phyloP scores from a whole-genome alignment of 2,113 vertebrate species.

The Stomatorhinus ivindoensis region DNA sequence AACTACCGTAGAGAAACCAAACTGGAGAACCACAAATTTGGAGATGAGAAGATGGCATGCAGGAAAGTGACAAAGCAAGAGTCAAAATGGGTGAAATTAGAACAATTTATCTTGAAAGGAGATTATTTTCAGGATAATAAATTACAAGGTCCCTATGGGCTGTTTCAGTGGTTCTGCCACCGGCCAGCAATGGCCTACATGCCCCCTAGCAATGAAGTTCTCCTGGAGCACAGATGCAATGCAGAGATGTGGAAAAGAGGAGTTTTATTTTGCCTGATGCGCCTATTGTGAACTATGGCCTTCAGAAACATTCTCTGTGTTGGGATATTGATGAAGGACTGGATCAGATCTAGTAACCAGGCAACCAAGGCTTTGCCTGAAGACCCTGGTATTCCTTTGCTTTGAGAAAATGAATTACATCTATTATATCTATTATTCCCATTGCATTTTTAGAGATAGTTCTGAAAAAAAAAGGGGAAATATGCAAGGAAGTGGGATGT shows the following conservation, averaged over 20 bases:
- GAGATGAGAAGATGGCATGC: not conserved
- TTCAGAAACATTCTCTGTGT: not conserved
- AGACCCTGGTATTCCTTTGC: not conserved
- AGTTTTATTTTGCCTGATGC: not conserved
- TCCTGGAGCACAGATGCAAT: not conserved
- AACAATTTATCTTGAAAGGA: not conserved
- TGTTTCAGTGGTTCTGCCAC: not conserved
- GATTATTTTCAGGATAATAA: not conserved
- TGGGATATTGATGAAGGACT: constrained; percentile 14
- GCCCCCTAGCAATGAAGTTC: not conserved
- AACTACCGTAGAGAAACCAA: not conserved
- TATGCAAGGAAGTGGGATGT: constrained; percentile 14
- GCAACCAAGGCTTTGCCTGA: not conserved
- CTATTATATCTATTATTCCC: not conserved
- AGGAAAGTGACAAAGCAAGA: not conserved
- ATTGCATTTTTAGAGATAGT: constrained; percentile 20
- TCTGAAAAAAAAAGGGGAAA: constrained; percentile 20
- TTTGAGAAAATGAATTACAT: constrained; percentile 1
- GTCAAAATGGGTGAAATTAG: not conserved
- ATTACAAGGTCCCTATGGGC: not conserved
- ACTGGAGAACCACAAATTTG: not conserved
- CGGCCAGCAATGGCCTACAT: not conserved
- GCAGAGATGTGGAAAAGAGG: not conserved
- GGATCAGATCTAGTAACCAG: constrained; percentile 29
- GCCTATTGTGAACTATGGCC: not conserved